Conservation (phyloP, 2,797 vertebrate species). For the Fundulus diaphanus region DNA sequence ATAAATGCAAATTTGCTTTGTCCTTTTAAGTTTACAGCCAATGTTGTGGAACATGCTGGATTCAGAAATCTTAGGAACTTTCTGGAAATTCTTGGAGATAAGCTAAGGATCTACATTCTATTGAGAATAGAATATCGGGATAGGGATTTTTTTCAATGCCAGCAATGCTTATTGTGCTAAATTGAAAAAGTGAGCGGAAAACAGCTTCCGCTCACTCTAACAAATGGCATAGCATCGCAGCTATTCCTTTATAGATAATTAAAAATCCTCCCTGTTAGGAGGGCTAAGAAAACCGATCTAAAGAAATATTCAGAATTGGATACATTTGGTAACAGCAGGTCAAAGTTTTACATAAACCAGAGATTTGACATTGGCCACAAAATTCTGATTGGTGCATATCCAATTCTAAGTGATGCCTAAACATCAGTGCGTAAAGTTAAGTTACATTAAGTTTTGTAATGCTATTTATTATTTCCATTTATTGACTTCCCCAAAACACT, state of each 20-base stretch:
- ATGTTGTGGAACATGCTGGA: too few species aligned
- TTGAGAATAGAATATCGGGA: too few species aligned
- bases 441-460: background rate
- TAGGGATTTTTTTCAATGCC: too few species aligned
- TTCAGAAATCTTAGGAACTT: too few species aligned
- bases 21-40: too few species aligned
- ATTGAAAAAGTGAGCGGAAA: too few species aligned
- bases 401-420: background rate
- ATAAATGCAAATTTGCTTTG: too few species aligned
- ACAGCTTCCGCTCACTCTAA: background rate
- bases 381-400: background rate
- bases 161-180: background rate
- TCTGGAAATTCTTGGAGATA: too few species aligned
- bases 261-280: background rate
- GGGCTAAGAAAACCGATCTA: background rate
- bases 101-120: too few species aligned
- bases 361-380: background rate
- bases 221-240: background rate
- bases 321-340: background rate
- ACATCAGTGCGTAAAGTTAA: background rate
- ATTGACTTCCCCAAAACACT: background rate
- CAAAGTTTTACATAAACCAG: background rate
- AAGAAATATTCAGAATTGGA: background rate
- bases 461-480: background rate
- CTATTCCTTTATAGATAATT: too few species aligned